Conservation (phyloP, 2,888 invertebrate species). For the Morpho deidamia region DNA sequence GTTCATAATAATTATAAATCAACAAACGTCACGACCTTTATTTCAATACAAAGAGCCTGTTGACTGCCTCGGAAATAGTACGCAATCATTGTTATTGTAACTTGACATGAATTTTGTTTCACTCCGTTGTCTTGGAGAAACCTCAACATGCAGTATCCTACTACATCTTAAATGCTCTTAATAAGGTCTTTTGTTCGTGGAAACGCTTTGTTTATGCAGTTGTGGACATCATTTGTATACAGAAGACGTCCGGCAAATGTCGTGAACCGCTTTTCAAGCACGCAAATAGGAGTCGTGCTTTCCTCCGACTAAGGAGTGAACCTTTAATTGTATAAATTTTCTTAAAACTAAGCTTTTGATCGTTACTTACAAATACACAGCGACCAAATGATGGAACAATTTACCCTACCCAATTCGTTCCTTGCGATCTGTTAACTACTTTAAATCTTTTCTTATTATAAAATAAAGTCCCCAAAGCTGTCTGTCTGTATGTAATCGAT, state of each 20-base stretch:
- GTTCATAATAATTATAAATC: too few relatives aligned
- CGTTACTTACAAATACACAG: too few relatives aligned
- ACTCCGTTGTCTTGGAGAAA: neutral
- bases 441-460: too few relatives aligned
- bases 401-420: too few relatives aligned
- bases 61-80: neutral
- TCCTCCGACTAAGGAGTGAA: slow-evolving; percentile 1
- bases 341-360: slow-evolving; percentile 2
- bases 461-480: too few relatives aligned
- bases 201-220: slow-evolving; percentile 6
- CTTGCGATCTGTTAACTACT: too few relatives aligned
- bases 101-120: neutral
- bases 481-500: too few relatives aligned
- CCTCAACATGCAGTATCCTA: neutral
- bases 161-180: slow-evolving; percentile 8
- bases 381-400: too few relatives aligned
- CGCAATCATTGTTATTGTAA: too few relatives aligned
- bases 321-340: slow-evolving; percentile 19
- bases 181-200: slow-evolving; percentile 11
- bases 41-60: too few relatives aligned
- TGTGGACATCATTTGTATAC: slow-evolving; percentile 17
- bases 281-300: slow-evolving; percentile 11
- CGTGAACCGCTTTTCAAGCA: slow-evolving; percentile 8
- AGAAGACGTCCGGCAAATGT: slow-evolving; percentile 2
- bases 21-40: too few relatives aligned